These are phyloP conservation scores for Drosophila sordidapex DNA, from an alignment of 2,888 invertebrate species.

Conservation along the genomic window DNA sequence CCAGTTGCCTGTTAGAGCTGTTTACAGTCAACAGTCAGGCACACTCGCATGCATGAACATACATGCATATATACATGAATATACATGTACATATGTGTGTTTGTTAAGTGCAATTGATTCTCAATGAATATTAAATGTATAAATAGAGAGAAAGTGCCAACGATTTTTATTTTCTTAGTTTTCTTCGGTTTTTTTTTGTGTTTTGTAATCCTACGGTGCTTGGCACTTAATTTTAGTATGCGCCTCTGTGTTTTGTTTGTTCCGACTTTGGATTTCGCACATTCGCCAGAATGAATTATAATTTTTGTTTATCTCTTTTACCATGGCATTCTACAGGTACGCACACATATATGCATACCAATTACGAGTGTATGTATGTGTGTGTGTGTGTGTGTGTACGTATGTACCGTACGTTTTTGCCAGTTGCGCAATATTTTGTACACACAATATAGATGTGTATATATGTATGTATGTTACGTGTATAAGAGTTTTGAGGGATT, in stretches of 20 bases:
- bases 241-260: slow-evolving; percentile 4
- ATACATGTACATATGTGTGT: neutral
- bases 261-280: slow-evolving; percentile 47
- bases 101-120: slow-evolving; percentile 7
- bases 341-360: neutral
- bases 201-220: neutral
- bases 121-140: slow-evolving; percentile 3
- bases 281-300: slow-evolving; percentile 63
- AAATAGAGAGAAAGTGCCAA: slow-evolving; percentile 25
- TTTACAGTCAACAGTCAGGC: slow-evolving; percentile 2
- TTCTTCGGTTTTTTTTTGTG: too few relatives aligned
- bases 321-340: slow-evolving; percentile 40
- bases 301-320: slow-evolving; percentile 60
- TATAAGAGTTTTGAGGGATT: slow-evolving; percentile 9
- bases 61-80: neutral
- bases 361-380: neutral
- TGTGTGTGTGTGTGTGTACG: neutral
- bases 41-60: neutral
- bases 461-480: slow-evolving; percentile 2
- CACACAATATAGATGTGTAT: neutral
- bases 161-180: too few relatives aligned
- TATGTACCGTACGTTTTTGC: neutral
- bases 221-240: neutral
- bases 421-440: slow-evolving; percentile 35
- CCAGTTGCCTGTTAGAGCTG: neutral